Evolutionary conservation across 2,113 vertebrate genomes (phyloP), one percentile per base, ranked within the genome.

Genomic region (Microtus richardsoni): DNA sequence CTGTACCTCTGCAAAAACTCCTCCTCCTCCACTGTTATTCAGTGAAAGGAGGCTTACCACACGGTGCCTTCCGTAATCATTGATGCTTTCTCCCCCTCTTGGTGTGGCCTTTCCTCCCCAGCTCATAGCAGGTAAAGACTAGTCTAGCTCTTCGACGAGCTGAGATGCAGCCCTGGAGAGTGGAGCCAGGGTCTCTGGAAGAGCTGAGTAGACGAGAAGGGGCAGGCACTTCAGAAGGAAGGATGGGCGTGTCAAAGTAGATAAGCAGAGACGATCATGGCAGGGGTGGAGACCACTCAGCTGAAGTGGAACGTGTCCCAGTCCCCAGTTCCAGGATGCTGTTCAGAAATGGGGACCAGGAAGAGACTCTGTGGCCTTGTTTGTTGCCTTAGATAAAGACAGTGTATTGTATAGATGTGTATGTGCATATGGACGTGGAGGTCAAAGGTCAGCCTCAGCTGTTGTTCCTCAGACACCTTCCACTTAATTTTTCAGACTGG

Each of bases 1-100:
- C 91, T 91, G 87, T 94, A 89, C 85, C 94, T 84, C 90, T 84
- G 87, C 95, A 92, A 97, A 96, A 75, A 95, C 36, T n/a, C 66
- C 71, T 91, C 90, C 30, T 82, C 93, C 75, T 95, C 94, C 93
- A 58, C 86, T 64, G 91, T 74, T 28, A 0, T 92, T 95, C 93
- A 90, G 30, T 79, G 93, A 91, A 88, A 74, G 41, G 30, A 10
- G 94, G 92, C 95, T 83, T 96, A 58, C 62, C 64, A 64, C 89
- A 86, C 49, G 66, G 75, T 88, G 93, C 44, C 86, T 97, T 97
- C 92, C 88, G 26, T 11, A 17, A 10, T 41, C 14, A 36, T 85
- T 84, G 62, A 60, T 92, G 88, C 94, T 94, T 26, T 95, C 58
- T 83, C 96, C 30, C 2, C 36, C 39, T 3, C n/a, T 14, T 22